A percentile compares a stretch with the other conserved stretches of the same genome.
phyloP scores from a whole-genome alignment of 2,113 vertebrate genomes.

The Spermophilus dauricus region DNA sequence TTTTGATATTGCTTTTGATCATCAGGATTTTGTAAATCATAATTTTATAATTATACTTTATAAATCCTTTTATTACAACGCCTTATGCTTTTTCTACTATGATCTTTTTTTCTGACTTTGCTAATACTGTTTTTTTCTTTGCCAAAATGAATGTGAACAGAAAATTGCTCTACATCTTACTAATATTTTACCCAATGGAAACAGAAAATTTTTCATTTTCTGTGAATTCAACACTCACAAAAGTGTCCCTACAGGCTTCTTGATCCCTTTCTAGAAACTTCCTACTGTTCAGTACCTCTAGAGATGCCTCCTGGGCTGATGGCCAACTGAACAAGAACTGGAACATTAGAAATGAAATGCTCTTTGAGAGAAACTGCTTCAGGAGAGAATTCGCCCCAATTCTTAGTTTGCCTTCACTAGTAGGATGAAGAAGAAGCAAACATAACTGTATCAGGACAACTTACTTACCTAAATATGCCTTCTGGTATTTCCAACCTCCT shows the following conservation, averaged over 20 bases:
- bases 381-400: neutral
- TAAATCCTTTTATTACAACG: neutral
- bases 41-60: too few species aligned
- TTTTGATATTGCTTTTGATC: slow-evolving; percentile 2
- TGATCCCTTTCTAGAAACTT: neutral
- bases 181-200: too few species aligned
- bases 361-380: neutral
- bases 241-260: neutral
- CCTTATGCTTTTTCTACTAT: neutral
- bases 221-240: neutral
- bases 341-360: neutral
- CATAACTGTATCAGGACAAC: neutral
- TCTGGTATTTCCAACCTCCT: neutral
- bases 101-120: neutral
- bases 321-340: neutral
- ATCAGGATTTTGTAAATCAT: slow-evolving; percentile 11
- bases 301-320: neutral
- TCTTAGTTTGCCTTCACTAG: neutral
- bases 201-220: neutral
- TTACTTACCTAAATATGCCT: neutral
- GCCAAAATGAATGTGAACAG: slow-evolving; percentile 9
- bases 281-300: neutral
- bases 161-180: too few species aligned
- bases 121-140: slow-evolving; percentile 21
- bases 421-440: neutral